Base-by-base conservation (phyloP, 2,113 vertebrate species). In the Geococcyx californianus region DNA sequence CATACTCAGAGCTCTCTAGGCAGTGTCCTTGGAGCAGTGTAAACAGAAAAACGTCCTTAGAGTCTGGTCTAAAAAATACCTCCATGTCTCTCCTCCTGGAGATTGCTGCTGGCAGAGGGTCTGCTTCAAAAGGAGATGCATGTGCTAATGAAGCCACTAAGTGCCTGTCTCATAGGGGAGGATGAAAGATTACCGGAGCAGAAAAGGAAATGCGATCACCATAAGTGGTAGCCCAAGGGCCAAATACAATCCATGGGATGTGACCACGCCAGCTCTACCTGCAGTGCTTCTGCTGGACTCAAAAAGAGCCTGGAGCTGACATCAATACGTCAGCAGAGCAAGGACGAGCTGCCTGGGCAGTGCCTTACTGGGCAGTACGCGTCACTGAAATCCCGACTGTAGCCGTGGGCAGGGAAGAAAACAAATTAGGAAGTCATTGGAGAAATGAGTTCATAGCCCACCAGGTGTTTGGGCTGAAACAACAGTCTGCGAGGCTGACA, bases 241-340 rank as follows among this genome's bases (percentile, higher is more conserved):
- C 55, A 63, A 3, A 10, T 5, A 9, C 0, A 1, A 34, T 59
- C n/a, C 64, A 25, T 0, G 2, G 55, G 75, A 44, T 13, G 5
- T 3, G 31, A 21, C 13, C 9, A 2, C 38, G 45, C 40, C 60
- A 59, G 38, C 77, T 59, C 45, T 38, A 34, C 38, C 67, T 58
- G 68, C 73, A 66, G 67, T 1, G 45, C 25, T 79, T 25, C 83
- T 62, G 68, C 67, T 51, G 45, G 33, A 11, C 60, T 44, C 44
- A 9, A 51, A 25, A 55, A n/a, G 13, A 55, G 19, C 40, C 54
- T 51, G 33, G 59, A 66, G 40, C 40, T 42, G 40, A 42, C 40
- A 42, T 42, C 40, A 42, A 42, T 42, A 13, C 16, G 34, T 5
- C 49, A 40, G 73, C 73, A 66, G 38, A 44, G 38, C 0, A 0